Base-by-base conservation (phyloP, 2,888 invertebrate genomes). In the Crocallis elinguaria region DNA sequence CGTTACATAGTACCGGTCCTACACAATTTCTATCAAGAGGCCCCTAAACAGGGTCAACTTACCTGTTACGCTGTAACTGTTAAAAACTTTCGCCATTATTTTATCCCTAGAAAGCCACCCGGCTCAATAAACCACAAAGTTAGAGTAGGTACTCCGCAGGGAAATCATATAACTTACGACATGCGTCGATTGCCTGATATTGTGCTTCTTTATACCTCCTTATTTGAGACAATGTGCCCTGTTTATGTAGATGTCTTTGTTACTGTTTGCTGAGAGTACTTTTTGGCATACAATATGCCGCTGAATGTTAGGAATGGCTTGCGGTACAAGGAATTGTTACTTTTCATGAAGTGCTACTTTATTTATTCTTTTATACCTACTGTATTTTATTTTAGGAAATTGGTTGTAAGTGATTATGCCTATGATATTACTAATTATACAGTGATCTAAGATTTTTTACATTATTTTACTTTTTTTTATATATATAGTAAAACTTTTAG, bases 81-180 rank as follows among this genome's bases (percentile, higher is more conserved):
- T 53, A 51, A 57, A 60, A 63, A 63, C 46, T 60, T 62, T 48
- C 29, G 19, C 46, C 49, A 42, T 49, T 50, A 62, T 53, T 49
- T 54, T 53, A 54, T 53, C 51, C 50, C 50, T 37, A 35, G 50
- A 49, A 58, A 58, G 46, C 53, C 35, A 62, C 55, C 49, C 48
- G 50, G 56, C 58, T 54, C 53, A 58, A 60, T 62, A 60, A 58
- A 60, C 58, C 56, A 56, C 53, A 54, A 63, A 58, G 53, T 58
- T 58, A 23, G 46, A 48, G 48, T 42, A 54, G 53, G 32, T 44
- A 46, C 53, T 43, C 60, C 51, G 49, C 2, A 11, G 63, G 63
- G 63, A 63, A 63, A 63, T 63, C 58, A 60, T 54, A 33, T 56
- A 52, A 60, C 50, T 53, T 56, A 56, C 53, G 36, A 48, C 50